Evolutionary conservation across 2,888 invertebrate genomes (phyloP).

Genomic region (Agrypnus murinus): DNA sequence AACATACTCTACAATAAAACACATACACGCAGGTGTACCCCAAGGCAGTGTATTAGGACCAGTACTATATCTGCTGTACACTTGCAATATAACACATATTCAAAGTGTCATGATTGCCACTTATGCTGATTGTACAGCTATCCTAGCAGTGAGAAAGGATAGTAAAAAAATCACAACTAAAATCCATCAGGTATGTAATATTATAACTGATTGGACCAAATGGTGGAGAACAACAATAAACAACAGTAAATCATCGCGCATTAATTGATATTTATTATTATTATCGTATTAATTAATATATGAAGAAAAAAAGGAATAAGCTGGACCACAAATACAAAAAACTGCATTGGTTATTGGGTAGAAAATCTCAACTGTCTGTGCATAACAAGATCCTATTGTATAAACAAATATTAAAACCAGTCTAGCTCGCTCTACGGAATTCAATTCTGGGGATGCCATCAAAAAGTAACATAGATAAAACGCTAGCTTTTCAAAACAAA

Average conservation of each 20-base stretch:
- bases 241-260: background rate
- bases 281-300: no score
- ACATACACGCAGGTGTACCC: background rate
- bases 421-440: no score
- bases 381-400: no score
- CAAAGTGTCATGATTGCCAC: background rate
- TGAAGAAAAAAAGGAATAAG: no score
- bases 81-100: background rate
- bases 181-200: background rate
- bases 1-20: background rate
- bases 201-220: background rate
- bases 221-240: background rate
- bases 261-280: no score
- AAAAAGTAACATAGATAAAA: no score
- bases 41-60: slow-evolving; percentile 26
- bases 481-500: no score
- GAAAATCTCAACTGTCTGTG: no score
- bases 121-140: background rate
- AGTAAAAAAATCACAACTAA: background rate
- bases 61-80: slow-evolving; percentile 5
- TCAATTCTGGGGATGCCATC: no score
- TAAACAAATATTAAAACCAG: no score
- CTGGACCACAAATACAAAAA: no score
- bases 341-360: no score
- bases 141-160: background rate